Conservation (phyloP, 2,797 vertebrate genomes). For the Gobionotothen gibberifrons region DNA sequence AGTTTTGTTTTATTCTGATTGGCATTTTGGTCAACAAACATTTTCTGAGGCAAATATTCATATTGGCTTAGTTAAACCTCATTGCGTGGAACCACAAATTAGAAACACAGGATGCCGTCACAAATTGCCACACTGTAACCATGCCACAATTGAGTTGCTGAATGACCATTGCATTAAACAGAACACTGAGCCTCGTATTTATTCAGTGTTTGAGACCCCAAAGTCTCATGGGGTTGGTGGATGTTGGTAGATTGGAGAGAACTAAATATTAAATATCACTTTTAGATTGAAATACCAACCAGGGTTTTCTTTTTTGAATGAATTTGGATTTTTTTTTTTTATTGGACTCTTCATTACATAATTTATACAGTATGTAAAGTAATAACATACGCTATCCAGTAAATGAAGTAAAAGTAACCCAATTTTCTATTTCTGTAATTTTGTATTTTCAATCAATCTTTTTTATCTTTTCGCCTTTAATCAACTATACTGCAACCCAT, state of each 20-base stretch:
- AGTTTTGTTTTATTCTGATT: conserved; percentile 5
- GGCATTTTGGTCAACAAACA: neutral
- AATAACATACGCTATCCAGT: too few relatives aligned
- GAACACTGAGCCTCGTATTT: neutral
- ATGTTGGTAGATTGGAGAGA: neutral
- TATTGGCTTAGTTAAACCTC: neutral
- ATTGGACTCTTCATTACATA: too few relatives aligned
- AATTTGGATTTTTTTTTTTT: too few relatives aligned
- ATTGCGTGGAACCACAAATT: neutral
- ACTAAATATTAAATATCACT: neutral
- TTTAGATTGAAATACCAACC: neutral
- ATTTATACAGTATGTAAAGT: too few relatives aligned
- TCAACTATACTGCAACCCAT: neutral
- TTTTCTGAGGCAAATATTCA: conserved; percentile 14
- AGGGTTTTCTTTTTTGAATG: neutral
- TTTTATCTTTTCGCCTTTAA: neutral
- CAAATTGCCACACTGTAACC: neutral
- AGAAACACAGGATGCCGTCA: neutral
- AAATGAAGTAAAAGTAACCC: too few relatives aligned
- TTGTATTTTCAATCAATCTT: too few relatives aligned
- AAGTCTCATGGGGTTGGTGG: neutral
- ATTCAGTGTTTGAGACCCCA: neutral
- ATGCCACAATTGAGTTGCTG: neutral
- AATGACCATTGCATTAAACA: neutral
- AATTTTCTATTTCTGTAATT: too few relatives aligned